A percentile compares a stretch with the other conserved stretches of the same genome.
These are phyloP conservation scores for Antechinus flavipes DNA, from an alignment of 2,113 vertebrate genomes.

Conservation along the genomic window DNA sequence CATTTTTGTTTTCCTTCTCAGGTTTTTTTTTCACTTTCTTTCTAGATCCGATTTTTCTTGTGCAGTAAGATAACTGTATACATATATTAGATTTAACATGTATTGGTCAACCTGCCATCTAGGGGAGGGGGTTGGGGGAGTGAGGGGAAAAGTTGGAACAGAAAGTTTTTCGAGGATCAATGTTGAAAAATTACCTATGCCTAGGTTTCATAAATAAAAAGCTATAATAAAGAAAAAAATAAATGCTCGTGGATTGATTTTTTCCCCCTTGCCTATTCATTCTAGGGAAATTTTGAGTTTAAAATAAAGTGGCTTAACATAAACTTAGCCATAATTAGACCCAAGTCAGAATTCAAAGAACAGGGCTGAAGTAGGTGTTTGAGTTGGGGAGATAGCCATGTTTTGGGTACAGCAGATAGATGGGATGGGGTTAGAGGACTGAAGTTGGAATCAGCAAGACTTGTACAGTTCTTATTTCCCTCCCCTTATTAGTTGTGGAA, in stretches of 20 bases:
- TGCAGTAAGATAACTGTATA: too few relatives aligned
- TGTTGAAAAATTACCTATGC: too few relatives aligned
- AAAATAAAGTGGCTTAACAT: constrained; percentile 61
- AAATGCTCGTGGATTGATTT: constrained; percentile 13
- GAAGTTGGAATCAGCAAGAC: background rate
- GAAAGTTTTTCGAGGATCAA: too few relatives aligned
- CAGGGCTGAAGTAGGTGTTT: background rate
- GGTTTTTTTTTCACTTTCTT: too few relatives aligned
- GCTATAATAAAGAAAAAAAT: background rate
- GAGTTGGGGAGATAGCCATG: background rate
- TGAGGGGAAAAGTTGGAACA: too few relatives aligned
- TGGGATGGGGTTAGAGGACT: background rate
- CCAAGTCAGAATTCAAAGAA: background rate
- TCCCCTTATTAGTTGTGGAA: background rate
- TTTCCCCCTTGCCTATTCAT: constrained; percentile 44
- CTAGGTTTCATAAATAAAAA: too few relatives aligned
- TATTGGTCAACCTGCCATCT: too few relatives aligned
- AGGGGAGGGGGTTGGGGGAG: too few relatives aligned
- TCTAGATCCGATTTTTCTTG: too few relatives aligned
- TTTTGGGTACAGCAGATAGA: background rate
- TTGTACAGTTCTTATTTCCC: background rate
- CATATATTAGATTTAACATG: too few relatives aligned
- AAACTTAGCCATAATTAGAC: constrained; percentile 30
- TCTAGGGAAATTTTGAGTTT: constrained; percentile 49
- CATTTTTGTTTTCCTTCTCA: too few relatives aligned